A percentile compares a stretch with the other conserved stretches of the same genome.
Conservation (phyloP, 2,797 vertebrate species). For the Lithobates sylvaticus region DNA sequence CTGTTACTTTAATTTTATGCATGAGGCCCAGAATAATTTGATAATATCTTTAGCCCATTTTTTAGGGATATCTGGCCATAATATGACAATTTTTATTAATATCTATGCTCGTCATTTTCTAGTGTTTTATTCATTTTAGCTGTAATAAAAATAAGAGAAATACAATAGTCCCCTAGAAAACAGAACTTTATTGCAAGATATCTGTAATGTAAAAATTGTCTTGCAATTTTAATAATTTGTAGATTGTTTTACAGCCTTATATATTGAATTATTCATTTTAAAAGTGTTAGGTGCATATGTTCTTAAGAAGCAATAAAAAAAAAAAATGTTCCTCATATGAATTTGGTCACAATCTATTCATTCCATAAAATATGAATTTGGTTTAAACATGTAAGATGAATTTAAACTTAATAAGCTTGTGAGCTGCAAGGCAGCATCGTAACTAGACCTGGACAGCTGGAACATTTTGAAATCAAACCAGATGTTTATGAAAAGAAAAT, state of each 20-base stretch:
- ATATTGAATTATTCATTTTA: slow-evolving; percentile 39
- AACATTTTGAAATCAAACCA: slow-evolving; percentile 56
- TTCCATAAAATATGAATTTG: slow-evolving; percentile 26
- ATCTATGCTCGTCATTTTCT: background rate
- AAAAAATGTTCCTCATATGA: slow-evolving; percentile 15
- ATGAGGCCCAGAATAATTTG: background rate
- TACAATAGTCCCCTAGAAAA: slow-evolving; percentile 25
- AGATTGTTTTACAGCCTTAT: slow-evolving; percentile 11
- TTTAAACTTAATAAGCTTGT: slow-evolving; percentile 44
- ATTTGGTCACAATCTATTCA: slow-evolving; percentile 17
- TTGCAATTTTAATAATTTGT: slow-evolving; percentile 44
- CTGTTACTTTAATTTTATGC: background rate
- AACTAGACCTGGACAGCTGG: slow-evolving; percentile 57
- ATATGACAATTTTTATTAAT: background rate
- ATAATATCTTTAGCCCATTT: background rate
- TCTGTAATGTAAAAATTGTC: slow-evolving; percentile 25
- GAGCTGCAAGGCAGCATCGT: slow-evolving; percentile 28
- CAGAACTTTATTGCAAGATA: background rate
- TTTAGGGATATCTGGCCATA: background rate
- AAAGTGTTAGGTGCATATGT: background rate
- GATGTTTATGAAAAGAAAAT: slow-evolving; percentile 48
- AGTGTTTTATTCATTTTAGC: background rate
- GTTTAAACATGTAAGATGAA: slow-evolving; percentile 46
- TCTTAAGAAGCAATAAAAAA: slow-evolving; percentile 28
- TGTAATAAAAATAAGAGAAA: slow-evolving; percentile 15